phyloP scores from a whole-genome alignment of 1,140 invertebrate species.

The Nephila pilipes region DNA sequence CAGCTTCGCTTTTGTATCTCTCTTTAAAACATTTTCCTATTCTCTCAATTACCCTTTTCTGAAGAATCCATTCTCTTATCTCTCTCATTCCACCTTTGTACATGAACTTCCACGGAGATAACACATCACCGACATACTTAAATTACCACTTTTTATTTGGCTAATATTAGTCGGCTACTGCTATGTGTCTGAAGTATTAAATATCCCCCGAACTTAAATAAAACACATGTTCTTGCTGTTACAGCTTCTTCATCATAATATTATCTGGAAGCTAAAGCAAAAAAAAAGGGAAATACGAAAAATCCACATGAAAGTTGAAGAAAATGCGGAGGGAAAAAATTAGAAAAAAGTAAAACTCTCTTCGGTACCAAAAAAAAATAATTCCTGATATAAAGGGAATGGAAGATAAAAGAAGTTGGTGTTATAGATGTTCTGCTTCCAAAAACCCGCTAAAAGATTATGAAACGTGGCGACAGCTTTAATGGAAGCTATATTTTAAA shows the following conservation, averaged over 20 bases:
- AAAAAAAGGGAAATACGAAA: background rate
- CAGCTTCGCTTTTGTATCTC: background rate
- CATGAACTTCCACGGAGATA: background rate
- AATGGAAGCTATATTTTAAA: background rate
- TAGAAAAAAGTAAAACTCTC: background rate
- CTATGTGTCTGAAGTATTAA: slow-evolving; percentile 2
- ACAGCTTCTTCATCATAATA: slow-evolving; percentile 35
- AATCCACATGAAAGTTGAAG: background rate
- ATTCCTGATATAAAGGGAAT: background rate
- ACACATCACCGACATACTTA: slow-evolving; percentile 5
- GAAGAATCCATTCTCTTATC: slow-evolving; percentile 16
- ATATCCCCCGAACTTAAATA: slow-evolving; percentile 6
- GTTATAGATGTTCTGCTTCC: background rate
- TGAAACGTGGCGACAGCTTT: background rate
- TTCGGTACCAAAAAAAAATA: background rate
- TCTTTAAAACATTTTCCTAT: background rate
- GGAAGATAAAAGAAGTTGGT: background rate
- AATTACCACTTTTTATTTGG: slow-evolving; percentile 1
- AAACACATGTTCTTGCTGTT: background rate
- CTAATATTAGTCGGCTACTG: slow-evolving; percentile 10
- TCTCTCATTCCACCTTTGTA: slow-evolving; percentile 19
- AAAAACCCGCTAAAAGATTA: background rate
- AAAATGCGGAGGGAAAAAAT: background rate
- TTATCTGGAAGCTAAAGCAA: background rate
- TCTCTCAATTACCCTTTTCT: background rate